Evolutionary conservation across 2,888 invertebrate species (phyloP), one percentile per base, ranked within the genome.

Genomic region (Petrolisthes cinctipes): DNA sequence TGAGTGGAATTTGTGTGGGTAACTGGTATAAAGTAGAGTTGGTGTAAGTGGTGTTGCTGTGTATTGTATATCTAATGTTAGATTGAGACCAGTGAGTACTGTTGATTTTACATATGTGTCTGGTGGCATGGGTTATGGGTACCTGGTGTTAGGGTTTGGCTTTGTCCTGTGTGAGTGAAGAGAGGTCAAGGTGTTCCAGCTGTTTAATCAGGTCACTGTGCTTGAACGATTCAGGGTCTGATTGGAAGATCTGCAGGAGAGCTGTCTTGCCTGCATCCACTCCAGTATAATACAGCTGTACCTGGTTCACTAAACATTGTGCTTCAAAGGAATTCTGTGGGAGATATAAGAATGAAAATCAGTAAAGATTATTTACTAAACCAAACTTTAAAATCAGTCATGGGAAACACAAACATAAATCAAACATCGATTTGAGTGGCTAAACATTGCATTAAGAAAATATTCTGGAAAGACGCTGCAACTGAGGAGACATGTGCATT

Each of bases 301-400:
- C 93, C 92, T 97, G 96, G 92, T 97, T 97, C 0, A 96, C 96
- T 85, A 97, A 93, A 92, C 97, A 97, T 92, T 96, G 96, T 0
- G 97, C 97, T 93, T 97, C 97, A 92, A 95, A 94, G 0, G 94
- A 95, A 92, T 94, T 95, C 86, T 93, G 91, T 61, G 54, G 57
- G n/a, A 37, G 57, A 7, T 5, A 20, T 6, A n/a, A 14, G 20
- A 51, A n/a, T 68, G 37, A 61, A 61, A 82, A 14, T 9, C 51
- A 23, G 5, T 61, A 56, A 56, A n/a, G n/a, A 61, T 61, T 80
- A 53, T 53, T 51, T 51, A 81, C 57, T 11, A 6, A 23, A 23
- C 51, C 20, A 53, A 81, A 51, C 51, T 56, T 17, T n/a, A n/a
- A 80, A 53, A 17, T 54, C 4, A 80, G 4, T 54, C 11, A 68